Evolutionary conservation across 2,888 invertebrate genomes (phyloP), one percentile per base, ranked within the genome.

Genomic region (Tryphoninae sp.): DNA sequence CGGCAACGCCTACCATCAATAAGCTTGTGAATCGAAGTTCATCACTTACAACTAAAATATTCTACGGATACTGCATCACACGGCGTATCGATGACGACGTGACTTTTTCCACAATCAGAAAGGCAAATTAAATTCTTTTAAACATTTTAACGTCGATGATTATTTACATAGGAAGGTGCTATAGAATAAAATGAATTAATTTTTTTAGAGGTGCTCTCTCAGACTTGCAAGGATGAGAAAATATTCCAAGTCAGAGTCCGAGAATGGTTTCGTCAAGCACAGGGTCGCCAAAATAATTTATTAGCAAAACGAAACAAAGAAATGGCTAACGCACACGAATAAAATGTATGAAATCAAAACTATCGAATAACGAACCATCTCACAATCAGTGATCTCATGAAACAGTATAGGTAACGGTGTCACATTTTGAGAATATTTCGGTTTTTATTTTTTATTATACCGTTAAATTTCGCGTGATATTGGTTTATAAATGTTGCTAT

Each of bases 191-290:
- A 19, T 19, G 19, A 19, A 19, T 19, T 19, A 19, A 19, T 1
- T 19, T 19, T 0, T 19, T 19, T 19, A 19, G 45, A 23, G 59
- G 40, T 3, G 59, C 59, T 72, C 40, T 62, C 42, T 19, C 19
- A 19, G 19, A 19, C 19, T 19, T 19, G 19, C 19, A 19, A 19
- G 19, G 19, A 72, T 33, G 72, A 72, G 9, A 61, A 72, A 72
- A 45, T 72, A 61, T 72, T 72, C 3, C 49, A 61, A 59, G 72
- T 61, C 61, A 59, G 61, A 59, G 72, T 72, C 61, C 72, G 72
- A 61, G 72, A 72, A 72, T 72, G 72, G 72, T 72, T 72, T n/a
- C 72, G 61, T 61, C 72, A 72, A 72, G 61, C 61, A 45, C 45
- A 72, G 45, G 72, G 61, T 22, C 61, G 61, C 72, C 61, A 72